Percentiles rank a stretch among this genome's conserved stretches.
These are phyloP conservation scores for Lateolabrax maculatus DNA, from an alignment of 2,797 vertebrate genomes.

Conservation along the genomic window DNA sequence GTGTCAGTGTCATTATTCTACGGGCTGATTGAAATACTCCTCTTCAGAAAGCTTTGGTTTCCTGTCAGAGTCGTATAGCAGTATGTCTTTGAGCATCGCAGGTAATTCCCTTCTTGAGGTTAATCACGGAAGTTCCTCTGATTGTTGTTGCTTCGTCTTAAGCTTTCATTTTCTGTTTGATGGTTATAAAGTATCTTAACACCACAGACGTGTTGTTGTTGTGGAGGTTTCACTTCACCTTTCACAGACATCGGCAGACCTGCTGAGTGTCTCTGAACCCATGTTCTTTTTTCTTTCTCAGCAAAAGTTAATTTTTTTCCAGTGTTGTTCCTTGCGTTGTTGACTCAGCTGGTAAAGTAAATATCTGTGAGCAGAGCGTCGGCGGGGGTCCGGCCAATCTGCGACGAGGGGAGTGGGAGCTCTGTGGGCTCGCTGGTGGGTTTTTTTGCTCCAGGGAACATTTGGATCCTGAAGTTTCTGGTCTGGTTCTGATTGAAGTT, in stretches of 20 bases:
- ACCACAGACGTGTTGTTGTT: neutral
- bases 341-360: conserved; percentile 81
- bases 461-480: neutral
- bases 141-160: neutral
- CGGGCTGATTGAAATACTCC: too few relatives aligned
- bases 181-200: neutral
- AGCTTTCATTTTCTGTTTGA: conserved; percentile 56
- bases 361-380: conserved; percentile 29
- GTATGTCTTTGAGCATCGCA: too few relatives aligned
- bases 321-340: conserved; percentile 69
- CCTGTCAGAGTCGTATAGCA: neutral
- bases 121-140: conserved; percentile 32
- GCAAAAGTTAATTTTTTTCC: conserved; percentile 78
- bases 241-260: neutral
- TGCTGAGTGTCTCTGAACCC: conserved; percentile 4
- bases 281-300: conserved; percentile 21
- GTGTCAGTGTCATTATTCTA: neutral
- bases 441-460: neutral
- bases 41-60: neutral
- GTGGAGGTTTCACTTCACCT: conserved; percentile 30
- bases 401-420: conserved; percentile 50
- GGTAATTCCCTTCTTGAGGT: neutral
- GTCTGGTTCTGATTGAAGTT: conserved; percentile 15
- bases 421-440: neutral
- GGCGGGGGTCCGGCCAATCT: conserved; percentile 55